Conservation (phyloP, 2,113 vertebrate species). For the Indicator indicator region DNA sequence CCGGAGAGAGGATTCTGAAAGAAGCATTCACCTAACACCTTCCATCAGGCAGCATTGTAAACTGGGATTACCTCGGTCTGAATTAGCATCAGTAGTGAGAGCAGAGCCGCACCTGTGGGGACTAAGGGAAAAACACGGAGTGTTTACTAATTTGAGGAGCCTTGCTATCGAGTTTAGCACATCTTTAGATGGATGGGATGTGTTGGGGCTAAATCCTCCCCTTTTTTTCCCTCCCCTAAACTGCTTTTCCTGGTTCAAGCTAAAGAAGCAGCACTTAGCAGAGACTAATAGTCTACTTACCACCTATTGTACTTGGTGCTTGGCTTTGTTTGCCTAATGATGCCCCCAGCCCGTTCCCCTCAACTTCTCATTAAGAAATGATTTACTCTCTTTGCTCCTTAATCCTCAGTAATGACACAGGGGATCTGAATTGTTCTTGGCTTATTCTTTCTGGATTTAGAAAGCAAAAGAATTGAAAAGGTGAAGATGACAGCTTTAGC, state of each 20-base stretch:
- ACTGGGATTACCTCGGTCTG: not conserved
- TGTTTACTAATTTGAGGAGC: not conserved
- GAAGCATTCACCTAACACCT: not conserved
- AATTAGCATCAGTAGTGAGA: not conserved
- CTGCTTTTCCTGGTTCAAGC: not conserved
- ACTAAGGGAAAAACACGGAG: not conserved
- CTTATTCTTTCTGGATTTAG: not conserved
- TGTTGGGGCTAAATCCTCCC: conserved; percentile 5
- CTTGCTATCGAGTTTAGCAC: not conserved
- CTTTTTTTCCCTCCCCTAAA: not conserved
- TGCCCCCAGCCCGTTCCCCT: not conserved
- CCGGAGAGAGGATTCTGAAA: not conserved
- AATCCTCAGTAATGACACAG: not conserved
- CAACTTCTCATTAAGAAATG: not conserved
- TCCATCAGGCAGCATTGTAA: not conserved
- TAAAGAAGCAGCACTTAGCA: not conserved
- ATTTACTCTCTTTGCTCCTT: not conserved
- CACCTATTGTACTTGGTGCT: not conserved
- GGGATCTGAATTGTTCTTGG: not conserved
- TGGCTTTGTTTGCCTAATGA: conserved; percentile 16
- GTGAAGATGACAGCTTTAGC: not conserved
- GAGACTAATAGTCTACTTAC: not conserved
- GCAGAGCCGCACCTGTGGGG: not conserved
- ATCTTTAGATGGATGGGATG: not conserved
- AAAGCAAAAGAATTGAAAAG: not conserved